Percentiles rank a stretch among this genome's conserved stretches.
Evolutionary conservation across 92 coral and sea anemone genomes (phyloP).

Genomic region (Muricea muricata): DNA sequence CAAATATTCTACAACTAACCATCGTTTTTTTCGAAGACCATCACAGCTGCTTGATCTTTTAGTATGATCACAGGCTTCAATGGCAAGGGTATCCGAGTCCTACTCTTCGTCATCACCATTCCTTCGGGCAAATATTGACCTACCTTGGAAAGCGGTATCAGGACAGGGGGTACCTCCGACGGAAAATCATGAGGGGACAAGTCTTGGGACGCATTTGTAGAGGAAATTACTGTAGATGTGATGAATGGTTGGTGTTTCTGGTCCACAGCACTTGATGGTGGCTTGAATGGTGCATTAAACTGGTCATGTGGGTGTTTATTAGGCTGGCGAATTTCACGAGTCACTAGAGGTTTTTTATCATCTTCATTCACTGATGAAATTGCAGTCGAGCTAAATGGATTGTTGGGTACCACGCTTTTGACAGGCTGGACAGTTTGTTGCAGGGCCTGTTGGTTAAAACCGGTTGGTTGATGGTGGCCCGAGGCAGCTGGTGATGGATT

Average conservation of each 20-base stretch:
- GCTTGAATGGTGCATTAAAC: neutral
- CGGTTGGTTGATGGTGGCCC: too few species aligned
- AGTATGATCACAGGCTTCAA: conserved; percentile 25
- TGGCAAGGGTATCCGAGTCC: conserved; percentile 13
- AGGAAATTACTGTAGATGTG: neutral
- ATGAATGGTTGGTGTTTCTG: neutral
- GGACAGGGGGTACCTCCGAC: conserved; percentile 21
- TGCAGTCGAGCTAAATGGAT: too few species aligned
- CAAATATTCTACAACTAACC: too few species aligned
- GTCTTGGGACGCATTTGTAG: neutral
- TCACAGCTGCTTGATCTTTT: conserved; percentile 26
- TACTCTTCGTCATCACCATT: neutral
- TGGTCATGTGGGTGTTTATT: neutral
- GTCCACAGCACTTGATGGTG: neutral
- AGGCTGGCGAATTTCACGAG: too few species aligned
- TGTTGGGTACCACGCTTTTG: too few species aligned
- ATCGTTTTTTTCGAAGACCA: conserved; percentile 10
- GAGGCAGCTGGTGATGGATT: too few species aligned
- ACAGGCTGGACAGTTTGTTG: too few species aligned
- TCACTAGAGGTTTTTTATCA: too few species aligned
- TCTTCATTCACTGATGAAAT: too few species aligned
- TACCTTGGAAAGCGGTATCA: conserved; percentile 19
- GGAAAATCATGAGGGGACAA: neutral
- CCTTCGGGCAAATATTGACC: conserved; percentile 26
- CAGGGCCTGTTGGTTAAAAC: too few species aligned